A percentile compares a stretch with the other conserved stretches of the same genome.
Conservation (phyloP, 2,113 vertebrate species). For the Brienomyrus longianalis region DNA sequence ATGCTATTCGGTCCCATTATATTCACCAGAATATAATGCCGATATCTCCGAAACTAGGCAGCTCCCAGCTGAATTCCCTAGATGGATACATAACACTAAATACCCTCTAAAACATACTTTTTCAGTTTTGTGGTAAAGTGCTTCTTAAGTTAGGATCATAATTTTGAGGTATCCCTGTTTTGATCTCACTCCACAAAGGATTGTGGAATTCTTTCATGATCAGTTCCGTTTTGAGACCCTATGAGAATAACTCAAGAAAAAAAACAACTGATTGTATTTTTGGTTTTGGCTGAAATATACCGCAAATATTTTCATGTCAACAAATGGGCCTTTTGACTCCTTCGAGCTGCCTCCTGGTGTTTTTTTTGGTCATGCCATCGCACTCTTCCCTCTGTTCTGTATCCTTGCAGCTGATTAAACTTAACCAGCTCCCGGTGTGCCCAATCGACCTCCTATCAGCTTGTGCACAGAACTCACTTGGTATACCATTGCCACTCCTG, state of each 20-base stretch:
- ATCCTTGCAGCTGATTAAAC: not conserved
- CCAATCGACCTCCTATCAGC: not conserved
- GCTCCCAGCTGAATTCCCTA: not conserved
- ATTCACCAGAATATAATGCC: not conserved
- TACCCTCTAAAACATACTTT: not conserved
- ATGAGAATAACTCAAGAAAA: not conserved
- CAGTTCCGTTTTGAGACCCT: not conserved
- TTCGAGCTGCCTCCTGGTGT: not conserved
- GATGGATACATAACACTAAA: not conserved
- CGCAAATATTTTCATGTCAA: not conserved
- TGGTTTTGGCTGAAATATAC: not conserved
- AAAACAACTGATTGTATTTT: not conserved
- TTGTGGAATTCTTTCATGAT: not conserved
- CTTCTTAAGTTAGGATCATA: not conserved
- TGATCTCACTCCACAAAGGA: not conserved
- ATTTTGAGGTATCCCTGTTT: not conserved
- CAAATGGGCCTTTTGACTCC: not conserved
- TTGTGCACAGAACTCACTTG: not conserved
- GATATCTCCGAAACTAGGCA: not conserved
- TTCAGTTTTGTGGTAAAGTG: not conserved
- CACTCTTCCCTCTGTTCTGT: not conserved
- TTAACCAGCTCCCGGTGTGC: not conserved
- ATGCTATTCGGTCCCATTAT: not conserved
- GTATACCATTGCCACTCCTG: not conserved
- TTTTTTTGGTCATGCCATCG: not conserved